phyloP scores from a whole-genome alignment of 1,140 invertebrate species.

The Pachypsylla venusta region DNA sequence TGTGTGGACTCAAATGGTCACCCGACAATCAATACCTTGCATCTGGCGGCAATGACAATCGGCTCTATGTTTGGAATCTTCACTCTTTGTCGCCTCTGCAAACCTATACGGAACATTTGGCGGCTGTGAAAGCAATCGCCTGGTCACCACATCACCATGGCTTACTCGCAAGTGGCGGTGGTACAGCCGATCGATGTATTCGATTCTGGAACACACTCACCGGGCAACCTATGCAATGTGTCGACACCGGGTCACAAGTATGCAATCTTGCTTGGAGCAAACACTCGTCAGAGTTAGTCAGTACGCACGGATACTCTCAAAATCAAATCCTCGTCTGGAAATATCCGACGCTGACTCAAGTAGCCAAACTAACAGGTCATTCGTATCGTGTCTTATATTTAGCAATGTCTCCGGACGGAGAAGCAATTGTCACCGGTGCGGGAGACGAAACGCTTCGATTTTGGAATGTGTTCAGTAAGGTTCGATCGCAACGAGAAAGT shows the following conservation, averaged over 20 bases:
- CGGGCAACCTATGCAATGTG: slow-evolving; percentile 96
- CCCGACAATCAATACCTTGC: slow-evolving; percentile 96
- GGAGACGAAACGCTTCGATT: slow-evolving; percentile 97
- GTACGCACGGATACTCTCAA: slow-evolving; percentile 98
- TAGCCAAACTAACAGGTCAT: slow-evolving; percentile 96
- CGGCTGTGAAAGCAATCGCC: slow-evolving; percentile 97
- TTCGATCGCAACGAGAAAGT: slow-evolving; percentile 58
- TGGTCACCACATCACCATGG: slow-evolving; percentile 99
- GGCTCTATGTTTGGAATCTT: slow-evolving; percentile 94
- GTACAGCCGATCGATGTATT: slow-evolving; percentile 95
- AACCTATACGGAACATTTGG: slow-evolving; percentile 93
- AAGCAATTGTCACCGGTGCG: slow-evolving; percentile 97
- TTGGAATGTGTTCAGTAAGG: slow-evolving; percentile 99
- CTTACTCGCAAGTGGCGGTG: slow-evolving; percentile 89
- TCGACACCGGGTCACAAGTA: slow-evolving; percentile 85
- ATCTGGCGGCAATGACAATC: slow-evolving; percentile 98
- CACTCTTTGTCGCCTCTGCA: slow-evolving; percentile 79
- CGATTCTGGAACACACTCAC: slow-evolving; percentile 99
- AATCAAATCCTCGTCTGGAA: slow-evolving; percentile 99
- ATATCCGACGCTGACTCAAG: slow-evolving; percentile 85
- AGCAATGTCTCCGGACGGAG: slow-evolving; percentile 96
- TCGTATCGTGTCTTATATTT: slow-evolving; percentile 93
- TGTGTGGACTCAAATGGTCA: slow-evolving; percentile 98
- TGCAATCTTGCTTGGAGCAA: slow-evolving; percentile 99
- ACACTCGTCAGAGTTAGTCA: slow-evolving; percentile 89